These are phyloP conservation scores for Taxidea taxus DNA, from an alignment of 2,113 vertebrate genomes.

Conservation along the genomic window DNA sequence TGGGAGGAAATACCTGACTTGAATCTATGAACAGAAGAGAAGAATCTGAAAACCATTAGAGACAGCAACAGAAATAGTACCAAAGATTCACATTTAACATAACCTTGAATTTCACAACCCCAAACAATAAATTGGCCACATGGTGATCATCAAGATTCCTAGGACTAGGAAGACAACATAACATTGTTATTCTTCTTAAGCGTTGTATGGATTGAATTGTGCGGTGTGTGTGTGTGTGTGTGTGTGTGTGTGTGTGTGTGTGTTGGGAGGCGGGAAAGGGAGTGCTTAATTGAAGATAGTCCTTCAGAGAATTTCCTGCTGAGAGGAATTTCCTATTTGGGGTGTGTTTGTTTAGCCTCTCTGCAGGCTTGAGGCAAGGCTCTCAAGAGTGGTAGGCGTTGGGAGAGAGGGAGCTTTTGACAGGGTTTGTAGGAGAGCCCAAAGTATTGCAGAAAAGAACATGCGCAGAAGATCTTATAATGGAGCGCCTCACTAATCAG, in stretches of 20 bases:
- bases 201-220: background rate
- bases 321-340: constrained; percentile 38
- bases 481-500: background rate
- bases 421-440: background rate
- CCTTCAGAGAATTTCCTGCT: constrained; percentile 7
- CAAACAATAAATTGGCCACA: background rate
- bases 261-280: background rate
- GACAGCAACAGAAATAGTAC: background rate
- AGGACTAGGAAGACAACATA: background rate
- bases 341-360: constrained; percentile 5
- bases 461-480: background rate
- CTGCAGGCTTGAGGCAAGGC: background rate
- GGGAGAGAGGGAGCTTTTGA: background rate
- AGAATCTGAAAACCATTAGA: constrained; percentile 36
- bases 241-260: background rate
- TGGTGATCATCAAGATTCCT: background rate
- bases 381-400: background rate
- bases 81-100: background rate
- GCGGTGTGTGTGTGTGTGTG: background rate
- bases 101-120: constrained; percentile 39
- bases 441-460: background rate
- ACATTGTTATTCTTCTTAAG: constrained; percentile 10
- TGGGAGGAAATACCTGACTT: constrained; percentile 65
- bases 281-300: background rate
- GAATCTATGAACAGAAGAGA: constrained; percentile 61